Percentiles rank a stretch among this genome's conserved stretches.
Evolutionary conservation across 2,113 vertebrate species (phyloP).

Genomic region (Calidris pygmaea): DNA sequence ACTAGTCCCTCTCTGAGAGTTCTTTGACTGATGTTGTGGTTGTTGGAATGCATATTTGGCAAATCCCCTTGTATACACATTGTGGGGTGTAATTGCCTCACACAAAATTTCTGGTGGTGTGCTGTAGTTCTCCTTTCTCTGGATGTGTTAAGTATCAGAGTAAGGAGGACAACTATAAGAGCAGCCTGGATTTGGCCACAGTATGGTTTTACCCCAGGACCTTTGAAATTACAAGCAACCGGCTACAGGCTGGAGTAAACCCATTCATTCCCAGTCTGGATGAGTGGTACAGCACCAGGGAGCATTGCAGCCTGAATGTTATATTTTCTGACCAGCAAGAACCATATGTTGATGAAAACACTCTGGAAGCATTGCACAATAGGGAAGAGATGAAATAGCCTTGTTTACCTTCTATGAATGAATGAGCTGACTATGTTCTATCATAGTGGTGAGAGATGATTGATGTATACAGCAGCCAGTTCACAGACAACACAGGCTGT

Average conservation of each 20-base stretch:
- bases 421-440: not conserved
- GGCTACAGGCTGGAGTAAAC: not conserved
- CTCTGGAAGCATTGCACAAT: not conserved
- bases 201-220: rapidly evolving
- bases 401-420: not conserved
- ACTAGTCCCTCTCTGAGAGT: not conserved
- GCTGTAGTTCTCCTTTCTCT: not conserved
- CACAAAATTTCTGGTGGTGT: not conserved
- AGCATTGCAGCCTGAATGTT: not conserved
- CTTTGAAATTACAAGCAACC: not conserved
- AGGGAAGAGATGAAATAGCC: not conserved
- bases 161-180: not conserved
- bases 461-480: not conserved
- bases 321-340: not conserved
- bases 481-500: not conserved
- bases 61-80: not conserved
- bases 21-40: not conserved
- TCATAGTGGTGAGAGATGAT: not conserved
- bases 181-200: not conserved
- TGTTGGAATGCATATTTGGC: not conserved
- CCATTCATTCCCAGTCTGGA: not conserved
- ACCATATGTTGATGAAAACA: not conserved
- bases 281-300: not conserved
- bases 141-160: not conserved
- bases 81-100: not conserved